These are phyloP conservation scores for Scleropages formosus DNA, from an alignment of 2,797 vertebrate genomes.

Conservation along the genomic window DNA sequence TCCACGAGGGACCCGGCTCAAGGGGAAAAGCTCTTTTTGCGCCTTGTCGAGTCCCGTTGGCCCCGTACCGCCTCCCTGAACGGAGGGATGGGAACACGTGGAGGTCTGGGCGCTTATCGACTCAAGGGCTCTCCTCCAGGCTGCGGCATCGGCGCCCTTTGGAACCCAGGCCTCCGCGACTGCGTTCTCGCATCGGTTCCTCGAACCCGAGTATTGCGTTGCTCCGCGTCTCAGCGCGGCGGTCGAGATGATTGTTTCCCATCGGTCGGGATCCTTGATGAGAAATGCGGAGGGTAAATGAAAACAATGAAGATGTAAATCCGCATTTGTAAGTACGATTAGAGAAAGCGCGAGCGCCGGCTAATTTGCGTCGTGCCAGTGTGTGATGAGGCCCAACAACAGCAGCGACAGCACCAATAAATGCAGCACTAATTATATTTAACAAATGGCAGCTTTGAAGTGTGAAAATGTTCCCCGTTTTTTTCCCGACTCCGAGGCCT, in stretches of 20 bases:
- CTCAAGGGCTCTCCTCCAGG: background rate
- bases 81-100: too few species aligned
- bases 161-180: background rate
- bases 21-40: too few species aligned
- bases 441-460: constrained; percentile 33
- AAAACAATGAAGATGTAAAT: constrained; percentile 33
- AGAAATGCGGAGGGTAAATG: constrained; percentile 15
- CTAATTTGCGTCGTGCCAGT: constrained; percentile 33
- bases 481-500: too few species aligned
- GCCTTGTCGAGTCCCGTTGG: too few species aligned
- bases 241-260: too few species aligned
- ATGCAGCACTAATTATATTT: constrained; percentile 31
- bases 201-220: too few species aligned
- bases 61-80: too few species aligned
- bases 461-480: background rate
- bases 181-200: too few species aligned
- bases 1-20: too few species aligned
- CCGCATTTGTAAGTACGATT: constrained; percentile 35
- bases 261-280: too few species aligned
- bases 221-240: too few species aligned
- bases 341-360: constrained; percentile 26
- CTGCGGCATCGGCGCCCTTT: background rate
- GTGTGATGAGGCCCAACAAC: constrained; percentile 32
- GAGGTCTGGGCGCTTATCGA: background rate
- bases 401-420: constrained; percentile 35